Conservation (phyloP, 2,888 invertebrate genomes). For the Coleophora flavipennella region DNA sequence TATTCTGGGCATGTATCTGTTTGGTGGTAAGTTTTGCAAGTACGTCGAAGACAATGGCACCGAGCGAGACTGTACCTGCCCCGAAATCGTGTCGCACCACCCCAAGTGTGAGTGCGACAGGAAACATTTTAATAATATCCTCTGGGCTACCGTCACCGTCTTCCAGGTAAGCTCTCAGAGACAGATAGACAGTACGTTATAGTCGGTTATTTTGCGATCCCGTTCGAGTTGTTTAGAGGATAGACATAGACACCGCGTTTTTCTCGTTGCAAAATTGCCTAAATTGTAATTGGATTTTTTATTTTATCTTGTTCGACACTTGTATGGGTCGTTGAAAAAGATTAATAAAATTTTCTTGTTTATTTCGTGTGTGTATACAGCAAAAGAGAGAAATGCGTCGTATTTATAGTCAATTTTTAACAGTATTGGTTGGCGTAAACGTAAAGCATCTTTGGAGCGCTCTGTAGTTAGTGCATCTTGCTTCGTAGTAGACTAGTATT, state of each 20-base stretch:
- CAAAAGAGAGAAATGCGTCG: constrained; percentile 52
- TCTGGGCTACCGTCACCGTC: constrained; percentile 97
- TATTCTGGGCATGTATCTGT: constrained; percentile 99
- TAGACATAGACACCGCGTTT: constrained; percentile 43
- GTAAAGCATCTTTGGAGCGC: constrained; percentile 45
- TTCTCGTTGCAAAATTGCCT: constrained; percentile 40
- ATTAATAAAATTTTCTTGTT: constrained; percentile 15
- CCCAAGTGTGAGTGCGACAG: constrained; percentile 96
- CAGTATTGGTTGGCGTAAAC: constrained; percentile 23
- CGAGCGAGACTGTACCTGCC: constrained; percentile 93
- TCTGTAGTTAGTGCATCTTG: constrained; percentile 66
- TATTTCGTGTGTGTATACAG: constrained; percentile 14
- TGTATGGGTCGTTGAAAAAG: constrained; percentile 28
- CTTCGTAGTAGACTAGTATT: constrained; percentile 33
- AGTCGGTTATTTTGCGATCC: constrained; percentile 66
- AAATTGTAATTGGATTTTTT: constrained; percentile 13
- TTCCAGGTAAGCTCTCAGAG: constrained; percentile 88
- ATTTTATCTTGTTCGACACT: constrained; percentile 37
- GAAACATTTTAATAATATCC: constrained; percentile 98
- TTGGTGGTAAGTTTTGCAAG: constrained; percentile 99
- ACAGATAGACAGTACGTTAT: constrained; percentile 47
- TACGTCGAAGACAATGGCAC: constrained; percentile 88
- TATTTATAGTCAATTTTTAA: constrained; percentile 20
- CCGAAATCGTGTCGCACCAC: constrained; percentile 90
- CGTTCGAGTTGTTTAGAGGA: constrained; percentile 47